Evolutionary conservation across 2,113 vertebrate genomes (phyloP).

Genomic region (Capreolus pygargus): DNA sequence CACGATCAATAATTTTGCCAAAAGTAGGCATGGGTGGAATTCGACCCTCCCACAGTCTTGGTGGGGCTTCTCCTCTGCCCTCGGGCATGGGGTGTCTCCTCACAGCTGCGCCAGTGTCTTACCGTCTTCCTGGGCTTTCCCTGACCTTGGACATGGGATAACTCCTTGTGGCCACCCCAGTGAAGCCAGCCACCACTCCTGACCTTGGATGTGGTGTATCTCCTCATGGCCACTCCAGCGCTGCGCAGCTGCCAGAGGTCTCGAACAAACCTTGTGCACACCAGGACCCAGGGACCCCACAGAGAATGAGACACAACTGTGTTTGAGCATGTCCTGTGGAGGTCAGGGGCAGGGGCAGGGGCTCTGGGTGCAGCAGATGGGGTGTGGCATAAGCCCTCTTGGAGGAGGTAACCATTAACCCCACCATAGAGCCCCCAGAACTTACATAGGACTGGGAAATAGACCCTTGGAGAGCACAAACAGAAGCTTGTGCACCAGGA

Average conservation of each 20-base stretch:
- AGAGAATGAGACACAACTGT: neutral
- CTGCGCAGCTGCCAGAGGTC: neutral
- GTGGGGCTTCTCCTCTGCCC: neutral
- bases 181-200: neutral
- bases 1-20: neutral
- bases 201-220: neutral
- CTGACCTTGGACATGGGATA: neutral
- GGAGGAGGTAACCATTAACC: neutral
- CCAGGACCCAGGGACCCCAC: neutral
- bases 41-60: neutral
- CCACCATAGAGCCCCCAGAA: neutral
- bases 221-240: neutral
- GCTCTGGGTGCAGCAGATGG: neutral
- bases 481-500: neutral
- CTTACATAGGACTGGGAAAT: neutral
- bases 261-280: neutral
- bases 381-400: neutral
- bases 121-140: neutral
- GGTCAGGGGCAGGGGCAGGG: neutral
- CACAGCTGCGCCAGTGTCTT: neutral
- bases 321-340: neutral
- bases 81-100: neutral
- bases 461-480: neutral
- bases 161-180: accelerated
- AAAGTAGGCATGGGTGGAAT: neutral